phyloP scores from a whole-genome alignment of 1,140 invertebrate species.

The Magallana ariakensis region DNA sequence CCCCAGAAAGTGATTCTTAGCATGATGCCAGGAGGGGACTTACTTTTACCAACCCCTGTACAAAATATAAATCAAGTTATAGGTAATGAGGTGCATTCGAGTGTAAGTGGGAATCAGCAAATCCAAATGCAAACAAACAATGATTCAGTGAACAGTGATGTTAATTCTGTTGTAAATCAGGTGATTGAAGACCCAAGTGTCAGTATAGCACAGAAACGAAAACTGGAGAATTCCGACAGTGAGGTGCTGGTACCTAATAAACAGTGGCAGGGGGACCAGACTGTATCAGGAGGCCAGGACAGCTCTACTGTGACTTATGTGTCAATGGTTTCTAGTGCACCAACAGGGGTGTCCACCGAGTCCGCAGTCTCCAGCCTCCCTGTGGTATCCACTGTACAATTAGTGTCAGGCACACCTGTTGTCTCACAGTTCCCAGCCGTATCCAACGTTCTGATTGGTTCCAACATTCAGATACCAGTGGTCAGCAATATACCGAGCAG shows the following conservation, averaged over 20 bases:
- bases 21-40: not conserved
- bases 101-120: not conserved
- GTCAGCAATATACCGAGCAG: not conserved
- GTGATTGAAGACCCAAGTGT: not conserved
- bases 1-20: slow-evolving; percentile 17
- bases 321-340: not conserved
- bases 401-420: not conserved
- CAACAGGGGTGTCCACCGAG: not conserved
- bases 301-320: not conserved
- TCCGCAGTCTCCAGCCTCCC: not conserved
- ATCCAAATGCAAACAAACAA: not conserved
- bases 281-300: not conserved
- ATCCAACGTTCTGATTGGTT: not conserved
- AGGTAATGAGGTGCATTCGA: not conserved
- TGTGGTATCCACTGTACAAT: not conserved
- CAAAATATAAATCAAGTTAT: slow-evolving; percentile 1
- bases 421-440: not conserved
- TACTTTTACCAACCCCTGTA: slow-evolving; percentile 9
- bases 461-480: not conserved
- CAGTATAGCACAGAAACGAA: not conserved
- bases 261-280: not conserved
- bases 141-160: not conserved
- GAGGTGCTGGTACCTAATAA: not conserved
- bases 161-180: not conserved
- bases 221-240: not conserved